Conservation (phyloP, 1,140 invertebrate genomes). For the Achroia grisella region DNA sequence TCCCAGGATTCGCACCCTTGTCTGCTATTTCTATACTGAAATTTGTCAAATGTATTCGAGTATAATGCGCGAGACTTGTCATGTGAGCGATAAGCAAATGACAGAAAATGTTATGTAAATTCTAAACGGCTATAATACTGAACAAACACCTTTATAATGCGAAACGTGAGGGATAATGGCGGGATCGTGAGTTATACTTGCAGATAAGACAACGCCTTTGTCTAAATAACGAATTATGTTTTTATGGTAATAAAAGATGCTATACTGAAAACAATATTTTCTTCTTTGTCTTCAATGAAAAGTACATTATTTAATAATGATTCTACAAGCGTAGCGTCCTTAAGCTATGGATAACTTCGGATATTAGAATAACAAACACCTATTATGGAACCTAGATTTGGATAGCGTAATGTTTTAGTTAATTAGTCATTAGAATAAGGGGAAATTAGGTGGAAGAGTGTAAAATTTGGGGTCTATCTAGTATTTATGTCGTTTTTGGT, state of each 20-base stretch:
- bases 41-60: slow-evolving; percentile 66
- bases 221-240: slow-evolving; percentile 39
- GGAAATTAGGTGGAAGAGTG: too few species aligned
- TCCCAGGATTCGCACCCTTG: slow-evolving; percentile 22
- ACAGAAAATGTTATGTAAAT: slow-evolving; percentile 71
- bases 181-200: slow-evolving; percentile 50
- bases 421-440: too few species aligned
- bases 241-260: slow-evolving; percentile 16
- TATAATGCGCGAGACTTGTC: slow-evolving; percentile 62
- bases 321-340: too few species aligned
- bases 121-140: slow-evolving; percentile 55
- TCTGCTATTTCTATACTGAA: slow-evolving; percentile 33
- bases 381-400: too few species aligned
- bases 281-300: too few species aligned
- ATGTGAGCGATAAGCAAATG: slow-evolving; percentile 68
- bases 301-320: too few species aligned
- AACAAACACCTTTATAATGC: slow-evolving; percentile 55
- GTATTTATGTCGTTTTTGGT: too few species aligned
- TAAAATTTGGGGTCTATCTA: too few species aligned
- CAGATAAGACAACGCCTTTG: slow-evolving; percentile 45
- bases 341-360: too few species aligned
- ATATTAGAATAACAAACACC: too few species aligned
- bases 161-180: slow-evolving; percentile 41
- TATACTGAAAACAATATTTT: background rate
- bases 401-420: too few species aligned